A percentile compares a stretch with the other conserved stretches of the same genome.
phyloP scores from a whole-genome alignment of 1,140 invertebrate species.

The Acromyrmex charruanus region DNA sequence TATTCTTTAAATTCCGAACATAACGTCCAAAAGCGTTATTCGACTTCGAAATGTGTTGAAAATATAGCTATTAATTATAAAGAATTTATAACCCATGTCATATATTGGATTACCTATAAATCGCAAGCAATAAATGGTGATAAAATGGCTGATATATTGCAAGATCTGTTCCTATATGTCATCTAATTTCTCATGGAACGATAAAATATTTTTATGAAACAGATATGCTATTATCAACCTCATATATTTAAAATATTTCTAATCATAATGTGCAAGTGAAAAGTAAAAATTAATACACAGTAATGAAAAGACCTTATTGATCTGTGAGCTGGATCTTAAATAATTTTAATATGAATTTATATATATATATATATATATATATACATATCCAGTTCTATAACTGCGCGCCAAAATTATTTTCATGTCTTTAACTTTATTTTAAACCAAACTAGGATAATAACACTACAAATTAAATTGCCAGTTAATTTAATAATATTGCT shows the following conservation, averaged over 20 bases:
- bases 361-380: too few species aligned
- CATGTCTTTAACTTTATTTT: too few species aligned
- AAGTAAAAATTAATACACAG: background rate
- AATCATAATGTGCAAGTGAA: background rate
- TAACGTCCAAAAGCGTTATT: background rate
- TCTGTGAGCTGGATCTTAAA: too few species aligned
- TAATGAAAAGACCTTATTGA: too few species aligned
- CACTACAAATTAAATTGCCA: too few species aligned
- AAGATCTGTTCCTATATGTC: background rate
- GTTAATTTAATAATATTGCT: too few species aligned
- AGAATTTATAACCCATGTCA: slow-evolving; percentile 12
- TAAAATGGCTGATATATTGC: background rate
- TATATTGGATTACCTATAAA: slow-evolving; percentile 2
- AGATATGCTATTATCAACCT: background rate
- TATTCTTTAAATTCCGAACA: slow-evolving; percentile 2
- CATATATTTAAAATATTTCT: background rate
- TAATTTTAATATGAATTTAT: too few species aligned
- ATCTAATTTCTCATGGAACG: background rate
- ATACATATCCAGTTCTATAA: too few species aligned
- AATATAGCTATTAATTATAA: slow-evolving; percentile 26
- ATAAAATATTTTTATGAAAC: background rate
- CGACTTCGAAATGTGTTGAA: background rate
- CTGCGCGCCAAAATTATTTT: too few species aligned
- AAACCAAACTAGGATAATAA: too few species aligned
- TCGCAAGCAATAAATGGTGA: background rate